Evolutionary conservation across 2,888 invertebrate species (phyloP), one percentile per base, ranked within the genome.

Genomic region (Lordiphosa andalusiaca): DNA sequence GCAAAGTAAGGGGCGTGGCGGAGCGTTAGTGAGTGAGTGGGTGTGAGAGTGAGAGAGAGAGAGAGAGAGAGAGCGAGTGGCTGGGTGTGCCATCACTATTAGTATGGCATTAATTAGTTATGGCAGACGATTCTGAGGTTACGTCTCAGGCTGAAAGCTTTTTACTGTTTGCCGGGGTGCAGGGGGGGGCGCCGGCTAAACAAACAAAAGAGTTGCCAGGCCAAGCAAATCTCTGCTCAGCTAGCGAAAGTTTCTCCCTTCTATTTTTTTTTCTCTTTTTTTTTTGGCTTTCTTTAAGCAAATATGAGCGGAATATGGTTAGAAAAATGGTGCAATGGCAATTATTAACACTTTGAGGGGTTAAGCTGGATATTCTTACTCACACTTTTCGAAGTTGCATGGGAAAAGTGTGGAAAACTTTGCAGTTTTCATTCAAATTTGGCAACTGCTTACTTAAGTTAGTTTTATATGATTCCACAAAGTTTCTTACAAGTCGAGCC

Each of bases 91-190:
- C 69, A 58, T 71, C 84, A 81, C 84, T 78, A 84, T 84, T 85
- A 81, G 84, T 86, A 77, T 73, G 77, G 86, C 88, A 87, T 87
- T 88, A 88, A 88, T 87, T 87, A 87, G 87, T 87, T 88, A 88
- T 87, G 87, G 87, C 88, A 87, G 87, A 87, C 87, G 87, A 87
- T 87, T 87, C 85, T 87, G 88, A 78, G 87, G 88, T 87, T 88
- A 69, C 68, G 70, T 71, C 80, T 76, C 73, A 83, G 72, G 39
- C 71, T 88, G 87, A 88, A 88, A 87, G 87, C 86, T 88, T 87
- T 87, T 87, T 72, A 80, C 74, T 86, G 87, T 86, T 67, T 56
- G 42, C 39, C 10, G 10, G 12, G n/a, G 3, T 12, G 7, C 13
- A 9, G 10, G 13, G 10, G 13, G 37, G 10, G 35, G 4, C 4